Evolutionary conservation across 2,113 vertebrate species (phyloP).

Genomic region (Corvus cornix): DNA sequence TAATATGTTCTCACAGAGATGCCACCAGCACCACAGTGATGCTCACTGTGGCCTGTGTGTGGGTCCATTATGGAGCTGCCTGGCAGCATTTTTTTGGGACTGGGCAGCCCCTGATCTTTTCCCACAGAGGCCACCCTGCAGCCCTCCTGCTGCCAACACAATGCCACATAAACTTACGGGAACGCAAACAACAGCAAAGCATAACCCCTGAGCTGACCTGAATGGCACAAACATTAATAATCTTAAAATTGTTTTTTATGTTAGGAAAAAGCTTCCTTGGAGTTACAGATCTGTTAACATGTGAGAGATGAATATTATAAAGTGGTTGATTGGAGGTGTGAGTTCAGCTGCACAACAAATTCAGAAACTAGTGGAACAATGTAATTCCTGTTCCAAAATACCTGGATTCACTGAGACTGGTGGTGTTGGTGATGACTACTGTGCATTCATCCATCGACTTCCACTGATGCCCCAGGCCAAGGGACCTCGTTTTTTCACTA

Average conservation of each 20-base stretch:
- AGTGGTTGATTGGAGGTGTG: not conserved
- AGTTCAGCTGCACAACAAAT: not conserved
- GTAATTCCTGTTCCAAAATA: not conserved
- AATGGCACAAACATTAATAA: not conserved
- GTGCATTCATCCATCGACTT: not conserved
- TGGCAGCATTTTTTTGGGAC: not conserved
- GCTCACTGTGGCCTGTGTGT: not conserved
- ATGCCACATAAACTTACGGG: not conserved
- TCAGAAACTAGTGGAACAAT: not conserved
- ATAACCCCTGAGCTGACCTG: not conserved
- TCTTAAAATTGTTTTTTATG: not conserved
- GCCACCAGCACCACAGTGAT: not conserved
- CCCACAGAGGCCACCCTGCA: not conserved
- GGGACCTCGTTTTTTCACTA: rapidly evolving
- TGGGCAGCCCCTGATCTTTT: not conserved
- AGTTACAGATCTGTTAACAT: not conserved
- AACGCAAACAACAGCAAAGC: not conserved
- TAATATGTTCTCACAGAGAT: not conserved
- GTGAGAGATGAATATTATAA: not conserved
- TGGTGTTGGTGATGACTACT: not conserved
- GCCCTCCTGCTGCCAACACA: not conserved
- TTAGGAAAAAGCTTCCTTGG: not conserved
- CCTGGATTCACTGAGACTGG: not conserved
- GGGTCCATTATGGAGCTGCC: not conserved
- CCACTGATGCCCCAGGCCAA: not conserved